Conservation (phyloP, 2,113 vertebrate species). For the Callospermophilus lateralis region DNA sequence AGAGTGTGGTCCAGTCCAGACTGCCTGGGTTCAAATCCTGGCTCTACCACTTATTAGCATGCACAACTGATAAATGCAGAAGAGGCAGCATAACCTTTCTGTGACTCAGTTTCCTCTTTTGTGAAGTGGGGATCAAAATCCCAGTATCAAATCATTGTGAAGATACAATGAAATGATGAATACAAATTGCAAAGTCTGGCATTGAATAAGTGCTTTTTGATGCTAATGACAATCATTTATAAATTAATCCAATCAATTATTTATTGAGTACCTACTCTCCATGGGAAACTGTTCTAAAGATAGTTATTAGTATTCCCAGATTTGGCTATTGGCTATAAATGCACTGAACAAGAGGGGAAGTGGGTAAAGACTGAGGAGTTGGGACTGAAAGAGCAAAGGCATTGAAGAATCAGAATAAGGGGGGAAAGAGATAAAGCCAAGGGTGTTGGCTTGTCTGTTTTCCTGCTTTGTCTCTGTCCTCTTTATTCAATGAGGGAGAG, state of each 20-base stretch:
- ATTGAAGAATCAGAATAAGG: background rate
- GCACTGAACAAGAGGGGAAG: background rate
- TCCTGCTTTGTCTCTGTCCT: background rate
- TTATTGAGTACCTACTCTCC: background rate
- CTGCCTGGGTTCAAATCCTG: background rate
- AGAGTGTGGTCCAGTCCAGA: background rate
- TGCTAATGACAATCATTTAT: background rate
- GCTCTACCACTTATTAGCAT: too few species aligned
- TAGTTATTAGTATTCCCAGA: background rate
- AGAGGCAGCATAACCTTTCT: background rate
- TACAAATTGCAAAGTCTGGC: background rate
- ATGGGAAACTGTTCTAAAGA: background rate
- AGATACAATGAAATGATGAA: background rate
- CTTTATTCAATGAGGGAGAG: background rate
- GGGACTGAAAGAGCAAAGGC: background rate
- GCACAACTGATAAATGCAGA: background rate
- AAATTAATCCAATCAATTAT: slow-evolving; percentile 44
- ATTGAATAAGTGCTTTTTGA: background rate
- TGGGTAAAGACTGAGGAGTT: background rate
- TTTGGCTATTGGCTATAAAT: slow-evolving; percentile 13
- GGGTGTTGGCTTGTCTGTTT: background rate
- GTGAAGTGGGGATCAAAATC: slow-evolving; percentile 11
- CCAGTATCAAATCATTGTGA: background rate
- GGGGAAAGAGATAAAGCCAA: background rate
- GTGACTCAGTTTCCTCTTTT: slow-evolving; percentile 33